These are phyloP conservation scores for Lynx canadensis DNA, from an alignment of 2,113 vertebrate species.

Conservation along the genomic window DNA sequence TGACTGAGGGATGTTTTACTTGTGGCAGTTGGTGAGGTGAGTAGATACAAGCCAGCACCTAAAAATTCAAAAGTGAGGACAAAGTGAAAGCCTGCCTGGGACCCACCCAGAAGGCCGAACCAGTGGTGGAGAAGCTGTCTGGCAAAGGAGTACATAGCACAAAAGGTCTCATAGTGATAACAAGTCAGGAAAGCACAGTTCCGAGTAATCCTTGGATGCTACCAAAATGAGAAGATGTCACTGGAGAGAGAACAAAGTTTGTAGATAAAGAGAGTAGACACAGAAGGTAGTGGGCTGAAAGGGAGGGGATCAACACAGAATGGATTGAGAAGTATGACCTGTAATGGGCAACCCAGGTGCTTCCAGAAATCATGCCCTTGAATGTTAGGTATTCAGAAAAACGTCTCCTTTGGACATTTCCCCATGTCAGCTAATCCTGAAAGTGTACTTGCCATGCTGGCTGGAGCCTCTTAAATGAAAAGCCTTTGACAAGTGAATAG, in stretches of 20 bases:
- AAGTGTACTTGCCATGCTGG: neutral
- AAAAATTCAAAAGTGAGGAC: neutral
- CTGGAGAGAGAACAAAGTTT: neutral
- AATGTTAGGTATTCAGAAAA: neutral
- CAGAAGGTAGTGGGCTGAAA: neutral
- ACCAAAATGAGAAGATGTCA: neutral
- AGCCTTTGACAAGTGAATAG: neutral
- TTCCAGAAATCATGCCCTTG: neutral
- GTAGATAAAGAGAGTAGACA: neutral
- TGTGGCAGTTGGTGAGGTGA: neutral
- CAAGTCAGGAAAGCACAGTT: neutral
- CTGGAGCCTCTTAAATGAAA: neutral
- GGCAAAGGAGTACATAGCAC: rapidly evolving
- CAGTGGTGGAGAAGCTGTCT: neutral
- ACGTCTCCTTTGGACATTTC: neutral
- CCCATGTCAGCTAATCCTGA: neutral
- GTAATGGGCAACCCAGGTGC: neutral
- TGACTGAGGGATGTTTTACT: neutral
- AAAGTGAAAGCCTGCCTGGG: neutral
- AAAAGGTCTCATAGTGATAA: neutral
- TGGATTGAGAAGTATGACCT: neutral
- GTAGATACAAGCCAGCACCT: neutral
- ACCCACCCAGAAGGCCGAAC: neutral
- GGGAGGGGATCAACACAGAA: neutral
- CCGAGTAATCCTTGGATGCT: neutral